phyloP scores from a whole-genome alignment of 2,888 invertebrate genomes.

The Sarcophaga caerulescens region DNA sequence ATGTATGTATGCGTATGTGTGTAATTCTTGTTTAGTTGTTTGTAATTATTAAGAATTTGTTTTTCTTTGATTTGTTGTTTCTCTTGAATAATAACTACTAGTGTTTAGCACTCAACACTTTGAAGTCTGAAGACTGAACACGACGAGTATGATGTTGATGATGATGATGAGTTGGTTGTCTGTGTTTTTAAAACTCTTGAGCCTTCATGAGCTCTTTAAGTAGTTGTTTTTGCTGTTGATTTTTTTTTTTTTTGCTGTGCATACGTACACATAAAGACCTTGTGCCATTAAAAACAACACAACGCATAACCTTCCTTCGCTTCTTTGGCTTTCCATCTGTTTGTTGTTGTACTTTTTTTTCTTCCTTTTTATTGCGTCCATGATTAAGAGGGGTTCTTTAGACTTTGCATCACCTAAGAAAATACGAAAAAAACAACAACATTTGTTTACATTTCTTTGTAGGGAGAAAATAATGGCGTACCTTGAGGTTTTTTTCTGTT shows the following conservation, averaged over 20 bases:
- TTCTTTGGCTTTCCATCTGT: neutral
- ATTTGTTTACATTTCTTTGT: conserved; percentile 3
- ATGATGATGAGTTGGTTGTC: too few species aligned
- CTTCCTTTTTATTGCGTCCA: neutral
- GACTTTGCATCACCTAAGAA: neutral
- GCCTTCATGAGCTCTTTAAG: too few species aligned
- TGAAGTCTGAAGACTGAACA: too few species aligned
- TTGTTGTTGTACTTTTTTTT: too few species aligned
- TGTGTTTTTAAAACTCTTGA: too few species aligned
- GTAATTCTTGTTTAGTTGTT: neutral
- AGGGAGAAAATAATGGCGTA: neutral
- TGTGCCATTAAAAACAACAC: neutral
- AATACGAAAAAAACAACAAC: too few species aligned
- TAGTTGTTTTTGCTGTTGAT: too few species aligned
- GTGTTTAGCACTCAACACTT: conserved; percentile 60
- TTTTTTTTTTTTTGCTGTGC: too few species aligned
- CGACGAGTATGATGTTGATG: too few species aligned
- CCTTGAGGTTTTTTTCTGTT: too few species aligned
- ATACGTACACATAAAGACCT: too few species aligned
- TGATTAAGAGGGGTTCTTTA: neutral
- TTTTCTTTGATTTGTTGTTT: conserved; percentile 2
- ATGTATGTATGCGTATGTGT: neutral
- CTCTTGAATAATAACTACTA: conserved; percentile 50
- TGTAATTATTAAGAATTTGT: neutral
- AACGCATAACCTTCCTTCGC: neutral